Conservation (phyloP, 2,888 invertebrate species). For the Ischnus inquisitorius region DNA sequence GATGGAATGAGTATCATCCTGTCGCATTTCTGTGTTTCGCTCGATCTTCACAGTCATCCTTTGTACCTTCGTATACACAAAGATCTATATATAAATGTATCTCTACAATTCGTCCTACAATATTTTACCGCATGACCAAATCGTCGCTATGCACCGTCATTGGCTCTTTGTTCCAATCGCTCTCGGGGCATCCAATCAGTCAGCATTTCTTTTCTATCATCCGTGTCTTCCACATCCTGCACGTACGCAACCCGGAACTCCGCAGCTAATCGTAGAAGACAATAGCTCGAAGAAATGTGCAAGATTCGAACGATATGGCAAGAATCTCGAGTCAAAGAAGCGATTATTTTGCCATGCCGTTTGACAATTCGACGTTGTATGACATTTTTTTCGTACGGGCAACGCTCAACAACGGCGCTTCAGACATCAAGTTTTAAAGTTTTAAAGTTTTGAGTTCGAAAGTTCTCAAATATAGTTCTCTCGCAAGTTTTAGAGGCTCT, state of each 20-base stretch:
- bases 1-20: constrained; percentile 74
- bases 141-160: constrained; percentile 74
- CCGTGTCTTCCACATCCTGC: constrained; percentile 36
- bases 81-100: constrained; percentile 33
- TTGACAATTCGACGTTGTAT: not conserved
- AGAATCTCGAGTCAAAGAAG: not conserved
- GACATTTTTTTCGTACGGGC: not conserved
- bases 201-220: constrained; percentile 49
- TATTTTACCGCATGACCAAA: constrained; percentile 62
- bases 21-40: constrained; percentile 70
- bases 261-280: not conserved
- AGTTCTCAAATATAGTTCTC: no score
- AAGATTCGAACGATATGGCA: not conserved
- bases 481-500: no score
- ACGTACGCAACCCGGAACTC: constrained; percentile 18
- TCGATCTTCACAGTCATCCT: constrained; percentile 63
- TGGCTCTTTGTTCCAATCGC: constrained; percentile 75
- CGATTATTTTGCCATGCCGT: not conserved
- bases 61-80: constrained; percentile 2
- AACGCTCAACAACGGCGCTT: no score
- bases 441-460: no score
- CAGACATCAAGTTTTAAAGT: no score
- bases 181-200: constrained; percentile 8
- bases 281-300: not conserved
- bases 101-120: constrained; percentile 4